phyloP scores from a whole-genome alignment of 1,140 invertebrate genomes.

The Monochamus saltuarius region DNA sequence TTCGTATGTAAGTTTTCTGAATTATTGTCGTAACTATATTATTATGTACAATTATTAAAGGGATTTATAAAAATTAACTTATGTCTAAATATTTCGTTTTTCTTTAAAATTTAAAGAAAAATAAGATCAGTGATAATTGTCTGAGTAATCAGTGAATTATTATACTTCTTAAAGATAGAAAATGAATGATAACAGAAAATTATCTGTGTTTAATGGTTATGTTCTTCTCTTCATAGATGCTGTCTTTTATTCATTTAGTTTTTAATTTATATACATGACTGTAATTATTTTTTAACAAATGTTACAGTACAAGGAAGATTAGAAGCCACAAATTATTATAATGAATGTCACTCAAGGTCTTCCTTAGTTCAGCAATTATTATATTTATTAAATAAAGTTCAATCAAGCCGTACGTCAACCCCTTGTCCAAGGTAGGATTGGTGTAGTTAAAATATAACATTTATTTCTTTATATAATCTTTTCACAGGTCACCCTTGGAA shows the following conservation, averaged over 20 bases:
- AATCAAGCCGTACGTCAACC: conserved; percentile 23
- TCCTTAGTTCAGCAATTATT: conserved; percentile 24
- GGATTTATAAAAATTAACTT: too few species aligned
- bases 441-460: not conserved
- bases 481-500: conserved; percentile 21
- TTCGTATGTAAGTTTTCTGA: too few species aligned
- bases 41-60: too few species aligned
- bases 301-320: conserved; percentile 30
- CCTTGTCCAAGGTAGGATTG: conserved; percentile 20
- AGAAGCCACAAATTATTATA: conserved; percentile 32
- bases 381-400: conserved; percentile 25
- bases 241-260: not conserved
- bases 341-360: conserved; percentile 21
- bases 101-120: too few species aligned
- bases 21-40: too few species aligned
- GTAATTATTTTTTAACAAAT: not conserved
- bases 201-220: too few species aligned
- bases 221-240: not conserved
- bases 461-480: not conserved
- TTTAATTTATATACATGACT: not conserved
- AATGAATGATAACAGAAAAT: too few species aligned
- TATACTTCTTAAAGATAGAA: too few species aligned
- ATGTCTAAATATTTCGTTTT: too few species aligned
- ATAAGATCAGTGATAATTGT: too few species aligned
- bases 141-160: too few species aligned